Evolutionary conservation across 2,797 vertebrate species (phyloP).

Genomic region (Poecile montanus): DNA sequence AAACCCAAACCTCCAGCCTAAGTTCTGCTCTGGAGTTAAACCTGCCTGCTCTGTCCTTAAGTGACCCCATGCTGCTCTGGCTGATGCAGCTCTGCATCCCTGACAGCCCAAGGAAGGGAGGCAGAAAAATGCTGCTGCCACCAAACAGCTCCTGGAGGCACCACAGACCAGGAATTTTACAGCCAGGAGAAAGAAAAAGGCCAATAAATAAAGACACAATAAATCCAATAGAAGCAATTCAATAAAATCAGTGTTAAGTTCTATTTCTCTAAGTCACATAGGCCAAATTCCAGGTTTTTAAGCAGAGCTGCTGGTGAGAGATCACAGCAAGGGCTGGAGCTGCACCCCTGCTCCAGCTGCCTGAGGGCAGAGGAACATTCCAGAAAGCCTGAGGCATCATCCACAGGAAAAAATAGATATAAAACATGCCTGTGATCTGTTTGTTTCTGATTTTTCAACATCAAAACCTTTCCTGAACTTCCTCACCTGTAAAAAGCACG

Average conservation of each 20-base stretch:
- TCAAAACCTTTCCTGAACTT: not conserved
- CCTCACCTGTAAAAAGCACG: not conserved
- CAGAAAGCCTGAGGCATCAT: not conserved
- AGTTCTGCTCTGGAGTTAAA: not conserved
- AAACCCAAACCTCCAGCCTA: not conserved
- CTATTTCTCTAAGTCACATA: not conserved
- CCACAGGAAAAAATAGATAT: not conserved
- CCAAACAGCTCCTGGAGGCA: not conserved
- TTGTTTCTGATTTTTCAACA: not conserved
- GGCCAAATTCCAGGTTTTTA: not conserved
- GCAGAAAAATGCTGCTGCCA: not conserved
- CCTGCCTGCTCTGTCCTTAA: slow-evolving; percentile 13
- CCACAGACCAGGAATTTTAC: not conserved
- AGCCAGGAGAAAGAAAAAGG: not conserved
- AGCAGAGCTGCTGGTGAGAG: not conserved
- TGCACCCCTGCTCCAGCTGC: not conserved
- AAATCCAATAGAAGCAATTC: not conserved
- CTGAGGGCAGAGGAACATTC: not conserved
- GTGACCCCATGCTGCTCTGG: not conserved
- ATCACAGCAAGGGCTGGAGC: not conserved
- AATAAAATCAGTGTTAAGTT: not conserved
- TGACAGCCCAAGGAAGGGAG: not conserved
- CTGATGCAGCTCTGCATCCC: not conserved
- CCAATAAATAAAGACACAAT: not conserved
- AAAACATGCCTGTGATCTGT: not conserved